Conservation (phyloP, 2,797 vertebrate genomes). For the Mormyrops boulengeri region DNA sequence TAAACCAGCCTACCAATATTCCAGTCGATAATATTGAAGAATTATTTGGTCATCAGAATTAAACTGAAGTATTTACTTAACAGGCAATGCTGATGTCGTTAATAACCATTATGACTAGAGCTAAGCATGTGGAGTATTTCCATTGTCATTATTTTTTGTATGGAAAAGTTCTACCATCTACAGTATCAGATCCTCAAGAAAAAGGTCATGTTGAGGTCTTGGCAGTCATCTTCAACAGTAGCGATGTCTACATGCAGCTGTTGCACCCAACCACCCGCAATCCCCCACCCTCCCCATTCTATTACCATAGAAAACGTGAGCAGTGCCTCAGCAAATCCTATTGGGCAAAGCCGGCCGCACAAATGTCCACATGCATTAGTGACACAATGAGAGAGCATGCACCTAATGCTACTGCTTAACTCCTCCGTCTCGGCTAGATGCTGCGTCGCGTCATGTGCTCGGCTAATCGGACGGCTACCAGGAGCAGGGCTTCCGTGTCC, state of each 20-base stretch:
- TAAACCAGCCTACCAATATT: background rate
- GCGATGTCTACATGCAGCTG: background rate
- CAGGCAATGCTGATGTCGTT: background rate
- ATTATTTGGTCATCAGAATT: background rate
- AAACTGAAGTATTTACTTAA: background rate
- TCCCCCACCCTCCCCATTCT: background rate
- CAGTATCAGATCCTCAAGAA: background rate
- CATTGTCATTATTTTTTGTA: background rate
- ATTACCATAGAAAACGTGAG: background rate
- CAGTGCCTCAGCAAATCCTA: background rate
- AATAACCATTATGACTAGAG: conserved; percentile 8
- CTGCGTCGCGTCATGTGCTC: background rate
- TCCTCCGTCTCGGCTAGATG: background rate
- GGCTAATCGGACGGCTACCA: background rate
- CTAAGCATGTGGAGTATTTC: background rate
- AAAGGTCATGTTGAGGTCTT: background rate
- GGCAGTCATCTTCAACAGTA: background rate
- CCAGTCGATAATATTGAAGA: background rate
- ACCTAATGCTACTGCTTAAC: background rate
- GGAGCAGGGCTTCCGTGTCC: background rate
- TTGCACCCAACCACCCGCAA: background rate
- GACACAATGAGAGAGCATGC: conserved; percentile 13
- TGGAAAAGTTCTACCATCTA: conserved; percentile 17
- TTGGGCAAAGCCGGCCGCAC: background rate
- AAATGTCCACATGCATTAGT: conserved; percentile 16